These are phyloP conservation scores for Drosophila robusta DNA, from an alignment of 2,888 invertebrate species.

Conservation along the genomic window DNA sequence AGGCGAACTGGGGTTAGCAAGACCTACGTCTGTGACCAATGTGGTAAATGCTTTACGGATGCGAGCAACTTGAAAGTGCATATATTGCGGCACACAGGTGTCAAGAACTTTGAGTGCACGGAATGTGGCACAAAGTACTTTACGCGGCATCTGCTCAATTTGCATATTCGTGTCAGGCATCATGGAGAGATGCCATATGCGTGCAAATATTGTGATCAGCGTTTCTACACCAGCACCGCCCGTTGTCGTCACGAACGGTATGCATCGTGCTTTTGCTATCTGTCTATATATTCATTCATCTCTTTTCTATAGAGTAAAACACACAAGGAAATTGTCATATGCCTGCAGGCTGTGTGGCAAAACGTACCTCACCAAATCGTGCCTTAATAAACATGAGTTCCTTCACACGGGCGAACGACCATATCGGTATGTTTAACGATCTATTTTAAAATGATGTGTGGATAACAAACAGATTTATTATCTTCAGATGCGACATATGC, in stretches of 20 bases:
- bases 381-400: conserved; percentile 70
- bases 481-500: conserved; percentile 39
- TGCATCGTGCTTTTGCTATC: neutral
- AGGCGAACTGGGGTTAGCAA: neutral
- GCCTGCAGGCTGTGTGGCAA: conserved; percentile 67
- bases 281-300: neutral
- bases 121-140: conserved; percentile 33
- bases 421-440: conserved; percentile 25
- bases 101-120: conserved; percentile 37
- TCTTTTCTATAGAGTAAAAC: conserved; percentile 36
- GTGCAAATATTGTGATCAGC: conserved; percentile 72
- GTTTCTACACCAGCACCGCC: conserved; percentile 74
- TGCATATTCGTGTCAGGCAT: conserved; percentile 55
- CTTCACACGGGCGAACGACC: conserved; percentile 41
- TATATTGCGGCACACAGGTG: conserved; percentile 34
- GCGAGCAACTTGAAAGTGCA: conserved; percentile 43
- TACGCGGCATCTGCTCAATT: conserved; percentile 38
- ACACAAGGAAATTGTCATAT: conserved; percentile 68
- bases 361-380: conserved; percentile 72
- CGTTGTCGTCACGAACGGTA: conserved; percentile 77
- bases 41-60: conserved; percentile 29
- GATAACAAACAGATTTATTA: neutral
- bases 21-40: conserved; percentile 38
- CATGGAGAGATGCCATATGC: conserved; percentile 80
- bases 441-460: too few relatives aligned